Evolutionary conservation across 2,113 vertebrate genomes (phyloP), one percentile per base, ranked within the genome.

Genomic region (Isurus oxyrinchus): DNA sequence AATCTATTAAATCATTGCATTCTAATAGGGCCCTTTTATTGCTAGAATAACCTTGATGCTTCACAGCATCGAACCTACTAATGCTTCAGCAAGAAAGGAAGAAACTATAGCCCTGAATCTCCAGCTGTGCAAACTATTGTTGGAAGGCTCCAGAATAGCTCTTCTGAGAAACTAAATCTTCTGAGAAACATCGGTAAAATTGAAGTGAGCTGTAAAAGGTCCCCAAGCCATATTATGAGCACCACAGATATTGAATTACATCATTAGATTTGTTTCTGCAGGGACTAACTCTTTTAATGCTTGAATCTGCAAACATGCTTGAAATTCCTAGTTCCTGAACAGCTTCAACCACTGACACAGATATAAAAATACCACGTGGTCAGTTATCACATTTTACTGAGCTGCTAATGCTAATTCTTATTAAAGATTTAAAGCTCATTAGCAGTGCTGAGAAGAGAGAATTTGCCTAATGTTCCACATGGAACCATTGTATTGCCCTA

Each of bases 371-470:
- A 44, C 55, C 16, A 59, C 27, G 2, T n/a, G 2, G 27, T 90
- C 31, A 57, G 88, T 35, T 55, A 59, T 91, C 23, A 55, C 88
- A 59, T 35, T 61, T 91, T 91, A 16, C 88, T 91, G 31, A 61
- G 88, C 88, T 61, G 55, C 88, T 91, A 27, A 90, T 55, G 44
- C 14, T 79, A 81, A 44, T 84, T 84, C 55, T 59, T 91, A 91
- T 91, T 91, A 59, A 91, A 61, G 27, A 59, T 91, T 91, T 59
- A 91, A 35, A 91, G 88, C 88, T 91, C 23, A 59, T 61, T 31
- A 91, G 55, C 55, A 19, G 88, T 61, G 55, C 16, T 91, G 55
- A 91, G 55, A 35, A 59, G 31, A 91, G 88, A 59, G 55, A 16
- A 55, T 59, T 91, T 91, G 19, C n/a, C 40, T 87, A 1, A 87